These are phyloP conservation scores for Himantopus leucocephalus DNA, from an alignment of 2,113 vertebrate species.

Conservation along the genomic window DNA sequence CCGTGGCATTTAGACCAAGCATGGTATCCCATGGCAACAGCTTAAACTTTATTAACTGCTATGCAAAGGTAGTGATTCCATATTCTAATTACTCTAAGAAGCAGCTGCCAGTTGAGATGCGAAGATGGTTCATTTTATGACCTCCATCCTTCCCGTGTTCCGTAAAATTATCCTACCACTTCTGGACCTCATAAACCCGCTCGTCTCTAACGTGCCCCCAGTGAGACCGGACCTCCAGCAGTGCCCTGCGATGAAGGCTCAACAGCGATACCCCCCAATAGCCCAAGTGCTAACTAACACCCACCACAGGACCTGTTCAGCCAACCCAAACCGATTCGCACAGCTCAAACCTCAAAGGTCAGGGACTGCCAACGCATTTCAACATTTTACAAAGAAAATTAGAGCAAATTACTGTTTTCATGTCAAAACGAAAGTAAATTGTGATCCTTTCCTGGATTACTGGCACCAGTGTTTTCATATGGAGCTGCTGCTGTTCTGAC, in stretches of 20 bases:
- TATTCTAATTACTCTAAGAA: neutral
- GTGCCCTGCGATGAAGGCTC: rapidly evolving
- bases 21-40: neutral
- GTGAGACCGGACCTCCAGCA: neutral
- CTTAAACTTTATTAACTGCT: neutral
- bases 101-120: neutral
- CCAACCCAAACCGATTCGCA: neutral
- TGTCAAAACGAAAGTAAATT: neutral
- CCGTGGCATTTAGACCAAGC: neutral
- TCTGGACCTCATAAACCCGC: neutral
- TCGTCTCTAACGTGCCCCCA: rapidly evolving
- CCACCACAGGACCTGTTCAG: neutral
- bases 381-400: neutral
- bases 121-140: neutral
- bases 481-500: neutral
- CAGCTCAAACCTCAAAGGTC: neutral
- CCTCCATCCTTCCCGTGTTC: neutral
- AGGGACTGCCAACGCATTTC: neutral
- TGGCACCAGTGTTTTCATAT: neutral
- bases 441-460: neutral
- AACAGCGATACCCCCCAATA: rapidly evolving
- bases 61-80: neutral
- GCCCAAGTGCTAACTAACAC: neutral
- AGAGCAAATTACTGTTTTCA: neutral
- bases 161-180: neutral